These are phyloP conservation scores for Sialis lutaria DNA, from an alignment of 2,888 invertebrate species.

Conservation along the genomic window DNA sequence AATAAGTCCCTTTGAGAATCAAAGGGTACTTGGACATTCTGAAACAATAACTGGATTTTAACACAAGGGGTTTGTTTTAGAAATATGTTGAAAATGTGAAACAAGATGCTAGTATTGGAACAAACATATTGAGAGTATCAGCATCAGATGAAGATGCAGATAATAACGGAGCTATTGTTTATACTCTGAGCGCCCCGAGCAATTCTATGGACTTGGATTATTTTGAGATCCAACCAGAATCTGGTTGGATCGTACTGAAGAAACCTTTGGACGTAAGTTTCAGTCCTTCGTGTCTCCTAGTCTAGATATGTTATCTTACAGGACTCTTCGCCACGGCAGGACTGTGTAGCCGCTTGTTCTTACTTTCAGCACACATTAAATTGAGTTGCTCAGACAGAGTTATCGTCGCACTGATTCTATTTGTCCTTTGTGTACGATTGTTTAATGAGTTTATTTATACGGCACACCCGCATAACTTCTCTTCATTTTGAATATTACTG, in stretches of 20 bases:
- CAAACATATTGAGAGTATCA: constrained; percentile 84
- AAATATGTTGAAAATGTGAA: constrained; percentile 95
- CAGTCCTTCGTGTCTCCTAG: constrained; percentile 1
- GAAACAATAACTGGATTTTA: too few species aligned
- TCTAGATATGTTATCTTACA: neutral
- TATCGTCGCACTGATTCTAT: constrained; percentile 23
- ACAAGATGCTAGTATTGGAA: constrained; percentile 90
- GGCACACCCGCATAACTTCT: constrained; percentile 28
- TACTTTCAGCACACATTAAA: constrained; percentile 54
- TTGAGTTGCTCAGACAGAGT: constrained; percentile 38
- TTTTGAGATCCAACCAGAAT: constrained; percentile 92
- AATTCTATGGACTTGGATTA: constrained; percentile 83
- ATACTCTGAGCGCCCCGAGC: constrained; percentile 75
- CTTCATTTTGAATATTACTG: neutral
- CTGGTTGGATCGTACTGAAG: constrained; percentile 92
- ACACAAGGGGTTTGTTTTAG: constrained; percentile 32
- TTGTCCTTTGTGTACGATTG: constrained; percentile 16
- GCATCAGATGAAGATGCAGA: constrained; percentile 96
- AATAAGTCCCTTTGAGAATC: too few species aligned
- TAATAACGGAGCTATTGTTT: constrained; percentile 88
- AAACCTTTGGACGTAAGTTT: constrained; percentile 93
- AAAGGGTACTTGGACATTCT: too few species aligned
- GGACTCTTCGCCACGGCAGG: neutral
- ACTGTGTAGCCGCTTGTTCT: constrained; percentile 34
- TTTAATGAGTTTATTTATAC: constrained; percentile 42